Base-by-base conservation (phyloP, 2,797 vertebrate species). In the Poeciliopsis paucimaculata region DNA sequence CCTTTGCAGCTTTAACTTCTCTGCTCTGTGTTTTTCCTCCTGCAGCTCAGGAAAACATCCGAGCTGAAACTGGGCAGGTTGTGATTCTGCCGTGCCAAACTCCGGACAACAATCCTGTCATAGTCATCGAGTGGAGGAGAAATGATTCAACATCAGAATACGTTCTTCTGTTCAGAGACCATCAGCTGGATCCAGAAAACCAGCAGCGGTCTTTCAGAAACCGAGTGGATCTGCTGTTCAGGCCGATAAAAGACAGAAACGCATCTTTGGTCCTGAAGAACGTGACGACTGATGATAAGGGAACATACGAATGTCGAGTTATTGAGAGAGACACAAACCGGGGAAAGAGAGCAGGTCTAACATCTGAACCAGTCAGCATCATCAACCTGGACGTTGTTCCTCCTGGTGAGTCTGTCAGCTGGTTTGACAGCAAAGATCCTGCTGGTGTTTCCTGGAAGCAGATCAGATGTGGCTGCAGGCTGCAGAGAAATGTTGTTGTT, bases 141-240 rank as follows among this genome's bases (percentile, higher is more conserved):
- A 3, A n/a, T 11, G 26, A 60, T 47, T 39, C 55, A 1, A 0
- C 0, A 41, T 11, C 26, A 31, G 26, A 60, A 3, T 46, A 46
- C 3, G 41, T 75, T 26, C 45, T 72, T 20, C 8, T 49, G n/a
- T 75, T 20, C 74, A 31, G 74, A 13, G 55, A 62, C n/a, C 1
- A 43, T n/a, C 20, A 18, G 39, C 0, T 31, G 1, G 53, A 41
- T 6, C 13, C n/a, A 60, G 53, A 75, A 1, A 9, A 9, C 15
- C 74, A 75, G 74, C 53, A 62, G 57, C 39, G 55, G 45, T 46
- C 74, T 23, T 75, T 75, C 4, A 75, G 26, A 55, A n/a, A 62
- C n/a, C 41, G 74, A 10, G 74, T 62, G n/a, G 4, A 45, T 62
- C 74, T 75, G 53, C 15, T 31, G 39, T 9, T 45, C 73, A 28